These are phyloP conservation scores for Metaphire vulgaris DNA, from an alignment of 1,140 invertebrate species.

Conservation along the genomic window DNA sequence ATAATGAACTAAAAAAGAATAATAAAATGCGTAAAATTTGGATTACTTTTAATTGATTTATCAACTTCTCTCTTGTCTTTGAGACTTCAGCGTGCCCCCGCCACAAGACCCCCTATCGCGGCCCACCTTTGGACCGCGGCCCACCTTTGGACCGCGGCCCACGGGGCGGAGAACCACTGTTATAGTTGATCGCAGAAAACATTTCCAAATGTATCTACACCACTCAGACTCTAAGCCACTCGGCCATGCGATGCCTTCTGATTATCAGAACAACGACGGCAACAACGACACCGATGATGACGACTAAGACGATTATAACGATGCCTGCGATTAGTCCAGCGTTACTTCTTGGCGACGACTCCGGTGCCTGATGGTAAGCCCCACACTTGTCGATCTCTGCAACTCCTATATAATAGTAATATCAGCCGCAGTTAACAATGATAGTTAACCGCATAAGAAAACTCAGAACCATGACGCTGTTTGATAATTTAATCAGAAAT, in stretches of 20 bases:
- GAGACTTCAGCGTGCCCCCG: no score
- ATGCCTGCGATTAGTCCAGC: not conserved
- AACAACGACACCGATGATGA: not conserved
- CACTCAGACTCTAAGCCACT: not conserved
- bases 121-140: not conserved
- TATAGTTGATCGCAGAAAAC: not conserved
- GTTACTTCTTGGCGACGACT: not conserved
- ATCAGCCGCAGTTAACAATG: not conserved
- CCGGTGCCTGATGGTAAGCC: no score
- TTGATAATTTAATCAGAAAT: not conserved
- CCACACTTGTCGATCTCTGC: no score
- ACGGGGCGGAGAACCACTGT: not conserved
- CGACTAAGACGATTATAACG: not conserved
- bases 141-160: not conserved
- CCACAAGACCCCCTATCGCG: no score
- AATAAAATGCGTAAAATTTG: no score
- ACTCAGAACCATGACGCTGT: not conserved
- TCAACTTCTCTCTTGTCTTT: no score
- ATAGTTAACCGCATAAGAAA: not conserved
- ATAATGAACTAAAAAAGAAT: no score
- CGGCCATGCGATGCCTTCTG: not conserved
- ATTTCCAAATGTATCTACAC: not conserved
- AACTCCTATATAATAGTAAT: no score
- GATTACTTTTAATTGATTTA: no score
- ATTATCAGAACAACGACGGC: not conserved